Evolutionary conservation across 1,140 invertebrate species (phyloP), one percentile per base, ranked within the genome.

Genomic region (Pinna nobilis): DNA sequence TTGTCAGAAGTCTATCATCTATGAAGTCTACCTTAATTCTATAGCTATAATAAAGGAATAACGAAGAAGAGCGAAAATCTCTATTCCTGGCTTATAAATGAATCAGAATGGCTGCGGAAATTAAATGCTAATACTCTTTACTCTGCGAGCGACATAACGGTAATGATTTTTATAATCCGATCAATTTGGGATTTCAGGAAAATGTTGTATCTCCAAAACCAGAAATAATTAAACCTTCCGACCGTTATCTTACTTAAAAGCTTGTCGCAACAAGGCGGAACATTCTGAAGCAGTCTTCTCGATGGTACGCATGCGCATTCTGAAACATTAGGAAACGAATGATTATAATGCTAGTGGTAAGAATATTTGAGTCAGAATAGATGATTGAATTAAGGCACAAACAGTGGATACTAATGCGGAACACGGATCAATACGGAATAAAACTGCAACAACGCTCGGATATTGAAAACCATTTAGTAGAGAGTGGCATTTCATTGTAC

Each of bases 381-480:
- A n/a, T 44, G 39, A 44, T 44, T 44, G 39, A 44, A 44, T 44
- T 44, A 44, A n/a, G 39, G 39, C 9, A 44, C 39, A 44, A 44
- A 44, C 39, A 44, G 9, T 44, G 39, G 39, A 44, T 44, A 44
- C n/a, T 44, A 44, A 44, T 11, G 39, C 39, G n/a, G 39, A 44
- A 44, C n/a, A 44, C 9, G 39, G 39, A 44, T 44, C 39, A 44
- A 44, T 44, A 44, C 9, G n/a, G n/a, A 11, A 44, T 44, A 44
- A n/a, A 44, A n/a, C 39, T n/a, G 39, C 9, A n/a, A 44, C 39
- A n/a, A 9, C n/a, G 39, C n/a, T 44, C 39, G 39, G 39, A 44
- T 44, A 44, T 44, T 44, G 39, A 44, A 44, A 44, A n/a, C n/a
- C 39, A 44, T 44, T 44, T 44, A 44, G 39, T n/a, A n/a, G n/a